These are phyloP conservation scores for Cariama cristata DNA, from an alignment of 2,113 vertebrate species.

Conservation along the genomic window DNA sequence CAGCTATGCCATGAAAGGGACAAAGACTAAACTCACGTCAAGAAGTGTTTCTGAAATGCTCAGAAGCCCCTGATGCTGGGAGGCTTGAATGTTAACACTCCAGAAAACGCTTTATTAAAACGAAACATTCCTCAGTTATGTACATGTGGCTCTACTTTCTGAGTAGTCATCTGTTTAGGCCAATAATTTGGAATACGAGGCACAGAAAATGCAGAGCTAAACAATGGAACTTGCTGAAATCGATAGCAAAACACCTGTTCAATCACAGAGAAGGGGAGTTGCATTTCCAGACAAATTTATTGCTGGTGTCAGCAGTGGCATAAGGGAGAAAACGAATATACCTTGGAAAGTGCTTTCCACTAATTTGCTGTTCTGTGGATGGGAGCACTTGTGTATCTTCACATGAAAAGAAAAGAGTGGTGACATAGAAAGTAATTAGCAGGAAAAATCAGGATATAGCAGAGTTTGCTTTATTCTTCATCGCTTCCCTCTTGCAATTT, in stretches of 20 bases:
- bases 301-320: background rate
- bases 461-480: background rate
- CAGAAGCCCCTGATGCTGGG: background rate
- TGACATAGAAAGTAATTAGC: background rate
- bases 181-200: background rate
- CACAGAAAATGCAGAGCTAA: background rate
- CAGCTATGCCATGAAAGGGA: background rate
- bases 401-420: background rate
- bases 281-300: background rate
- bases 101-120: background rate
- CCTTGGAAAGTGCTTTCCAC: background rate
- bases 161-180: background rate
- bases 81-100: background rate
- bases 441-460: background rate
- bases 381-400: background rate
- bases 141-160: background rate
- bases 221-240: background rate
- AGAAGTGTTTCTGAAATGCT: background rate
- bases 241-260: background rate
- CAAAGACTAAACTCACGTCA: constrained; percentile 31
- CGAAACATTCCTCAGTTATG: background rate
- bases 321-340: background rate
- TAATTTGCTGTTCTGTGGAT: background rate
- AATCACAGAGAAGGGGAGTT: background rate
- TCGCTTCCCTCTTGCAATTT: background rate